Base-by-base conservation (phyloP, 2,797 vertebrate genomes). In the Ibycter americanus region DNA sequence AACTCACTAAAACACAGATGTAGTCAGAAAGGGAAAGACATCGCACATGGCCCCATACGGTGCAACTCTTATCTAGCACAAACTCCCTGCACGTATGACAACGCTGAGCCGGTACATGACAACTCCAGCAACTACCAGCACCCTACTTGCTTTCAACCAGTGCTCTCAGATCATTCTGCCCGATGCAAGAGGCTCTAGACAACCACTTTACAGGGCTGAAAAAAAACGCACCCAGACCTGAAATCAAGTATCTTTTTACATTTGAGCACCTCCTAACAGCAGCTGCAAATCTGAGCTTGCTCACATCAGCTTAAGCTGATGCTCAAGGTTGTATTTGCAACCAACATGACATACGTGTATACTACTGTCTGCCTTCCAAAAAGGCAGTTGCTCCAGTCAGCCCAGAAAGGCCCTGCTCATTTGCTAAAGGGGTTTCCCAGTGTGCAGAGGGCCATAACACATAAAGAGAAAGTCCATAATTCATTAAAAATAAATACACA, bases 401-500 rank as follows among this genome's bases (percentile, higher is more conserved):
- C 27, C 46, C n/a, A 12, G 62, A 68, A 90, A 94, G 27, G 56
- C 25, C 46, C 51, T 55, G 52, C 23, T 49, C 12, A 0, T 84
- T 68, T 55, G 20, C 51, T 95, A 62, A 85, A 52, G 42, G 52
- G 15, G 17, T 44, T 90, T 95, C 52, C 49, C 27, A 29, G n/a
- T 5, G 18, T n/a, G 22, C 44, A 88, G 31, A 59, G 72, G 46
- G 38, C 42, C 26, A 42, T 59, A 72, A 52, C 21, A 54, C 79
- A 70, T 3, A 44, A n/a, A 63, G 84, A 85, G 31, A 89, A 90
- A 78, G 11, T 38, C 74, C 51, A n/a, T 7, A 55, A 6, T 58
- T 68, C 42, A 83, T 80, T 79, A 85, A 89, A 93, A 95, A 86
- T 40, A 95, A 95, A 93, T 38, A 71, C 11, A 89, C 51, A 58